Conservation (phyloP, 53 echinoderm and acorn worm genomes). For the Henricia sp. region DNA sequence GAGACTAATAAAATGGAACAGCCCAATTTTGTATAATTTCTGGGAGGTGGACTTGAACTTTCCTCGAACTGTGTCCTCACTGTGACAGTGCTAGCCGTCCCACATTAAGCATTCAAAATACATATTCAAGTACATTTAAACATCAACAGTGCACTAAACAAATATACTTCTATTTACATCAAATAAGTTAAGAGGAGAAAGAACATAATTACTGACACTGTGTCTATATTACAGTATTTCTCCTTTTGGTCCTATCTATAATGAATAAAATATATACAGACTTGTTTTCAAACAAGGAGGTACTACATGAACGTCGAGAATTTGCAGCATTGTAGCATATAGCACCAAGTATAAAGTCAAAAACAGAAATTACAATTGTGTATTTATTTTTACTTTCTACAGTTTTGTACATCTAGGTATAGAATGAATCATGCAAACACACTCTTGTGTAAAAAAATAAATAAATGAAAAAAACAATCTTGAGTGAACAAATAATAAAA, state of each 20-base stretch:
- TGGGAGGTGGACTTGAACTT: constrained; percentile 34
- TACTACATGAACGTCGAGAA: constrained; percentile 47
- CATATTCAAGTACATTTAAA: constrained; percentile 11
- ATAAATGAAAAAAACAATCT: no score
- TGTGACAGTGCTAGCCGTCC: not conserved
- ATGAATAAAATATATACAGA: constrained; percentile 49
- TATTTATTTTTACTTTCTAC: constrained; percentile 5
- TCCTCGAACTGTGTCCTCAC: constrained; percentile 5
- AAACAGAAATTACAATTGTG: not conserved
- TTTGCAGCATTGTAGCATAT: constrained; percentile 59
- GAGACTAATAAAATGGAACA: constrained; percentile 25
- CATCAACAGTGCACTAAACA: constrained; percentile 51
- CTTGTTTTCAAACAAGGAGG: constrained; percentile 51
- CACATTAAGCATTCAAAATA: constrained; percentile 14
- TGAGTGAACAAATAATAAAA: no score
- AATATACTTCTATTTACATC: constrained; percentile 65
- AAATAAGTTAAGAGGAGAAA: constrained; percentile 59
- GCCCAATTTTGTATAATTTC: constrained; percentile 34
- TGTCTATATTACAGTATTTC: constrained; percentile 28
- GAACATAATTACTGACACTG: constrained; percentile 5
- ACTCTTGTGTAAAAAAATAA: no score
- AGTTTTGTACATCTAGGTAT: constrained; percentile 5
- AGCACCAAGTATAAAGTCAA: constrained; percentile 35
- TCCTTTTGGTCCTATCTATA: constrained; percentile 65
- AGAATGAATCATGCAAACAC: constrained; percentile 48